Evolutionary conservation across 1,140 invertebrate genomes (phyloP).

Genomic region (Drosophila carrolli): DNA sequence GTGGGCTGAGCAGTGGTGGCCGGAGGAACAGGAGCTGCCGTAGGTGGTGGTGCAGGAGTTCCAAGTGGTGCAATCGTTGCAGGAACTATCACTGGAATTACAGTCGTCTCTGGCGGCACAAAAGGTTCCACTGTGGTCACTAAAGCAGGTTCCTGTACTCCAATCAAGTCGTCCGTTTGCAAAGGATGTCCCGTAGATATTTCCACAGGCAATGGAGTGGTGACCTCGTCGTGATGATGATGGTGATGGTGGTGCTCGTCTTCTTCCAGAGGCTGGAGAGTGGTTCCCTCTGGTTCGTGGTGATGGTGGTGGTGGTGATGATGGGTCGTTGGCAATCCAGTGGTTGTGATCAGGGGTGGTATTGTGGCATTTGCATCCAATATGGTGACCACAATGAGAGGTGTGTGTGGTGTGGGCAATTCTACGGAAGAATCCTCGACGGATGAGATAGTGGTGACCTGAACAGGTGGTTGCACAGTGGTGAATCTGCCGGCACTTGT

Average conservation of each 20-base stretch:
- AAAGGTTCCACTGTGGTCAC: constrained; percentile 37
- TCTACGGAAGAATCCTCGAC: constrained; percentile 38
- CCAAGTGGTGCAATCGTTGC: neutral
- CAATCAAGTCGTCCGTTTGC: constrained; percentile 69
- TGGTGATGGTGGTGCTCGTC: constrained; percentile 43
- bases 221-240: constrained; percentile 29
- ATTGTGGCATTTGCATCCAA: constrained; percentile 33
- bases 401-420: constrained; percentile 50
- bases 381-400: constrained; percentile 66
- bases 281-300: constrained; percentile 34
- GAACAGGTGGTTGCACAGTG: constrained; percentile 52
- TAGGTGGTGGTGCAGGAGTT: constrained; percentile 20
- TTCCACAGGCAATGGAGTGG: constrained; percentile 39
- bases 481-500: constrained; percentile 66
- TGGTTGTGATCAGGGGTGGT: constrained; percentile 13
- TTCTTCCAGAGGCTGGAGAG: constrained; percentile 19
- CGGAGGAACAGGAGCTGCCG: constrained; percentile 13
- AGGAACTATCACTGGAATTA: constrained; percentile 9
- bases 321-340: constrained; percentile 30
- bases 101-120: constrained; percentile 25
- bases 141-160: constrained; percentile 17
- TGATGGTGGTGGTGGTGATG: constrained; percentile 49
- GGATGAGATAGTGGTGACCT: constrained; percentile 46
- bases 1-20: constrained; percentile 7
- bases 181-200: constrained; percentile 53